These are phyloP conservation scores for Aspidiotus rigidus DNA, from an alignment of 2,888 invertebrate species.

Conservation along the genomic window DNA sequence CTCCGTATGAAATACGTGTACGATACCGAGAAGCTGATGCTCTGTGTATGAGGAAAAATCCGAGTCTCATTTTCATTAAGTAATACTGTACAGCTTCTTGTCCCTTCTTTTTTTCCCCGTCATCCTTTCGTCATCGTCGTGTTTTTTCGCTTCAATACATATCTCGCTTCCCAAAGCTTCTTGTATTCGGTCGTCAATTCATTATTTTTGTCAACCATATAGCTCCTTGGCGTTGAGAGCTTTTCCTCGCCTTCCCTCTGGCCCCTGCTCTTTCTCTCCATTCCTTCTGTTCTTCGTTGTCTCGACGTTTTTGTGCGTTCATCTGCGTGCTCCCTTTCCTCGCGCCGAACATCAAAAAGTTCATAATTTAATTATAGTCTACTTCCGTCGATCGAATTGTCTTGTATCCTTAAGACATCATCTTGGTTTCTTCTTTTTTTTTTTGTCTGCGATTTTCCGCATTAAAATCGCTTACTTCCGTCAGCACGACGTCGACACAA, in stretches of 20 bases:
- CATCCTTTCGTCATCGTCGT: background rate
- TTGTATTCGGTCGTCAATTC: background rate
- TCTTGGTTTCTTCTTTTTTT: no score
- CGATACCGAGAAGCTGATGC: no score
- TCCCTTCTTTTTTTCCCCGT: background rate
- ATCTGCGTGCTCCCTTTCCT: no score
- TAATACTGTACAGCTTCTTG: background rate
- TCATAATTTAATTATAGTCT: background rate
- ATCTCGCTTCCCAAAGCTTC: background rate
- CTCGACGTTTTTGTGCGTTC: background rate
- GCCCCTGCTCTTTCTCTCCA: background rate
- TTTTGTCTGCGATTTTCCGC: no score
- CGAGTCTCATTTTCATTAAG: constrained; percentile 1
- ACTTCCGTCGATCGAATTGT: background rate
- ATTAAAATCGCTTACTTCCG: no score
- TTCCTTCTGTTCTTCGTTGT: background rate
- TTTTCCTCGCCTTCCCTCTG: background rate
- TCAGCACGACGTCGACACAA: no score
- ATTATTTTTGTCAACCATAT: background rate
- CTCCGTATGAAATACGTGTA: no score
- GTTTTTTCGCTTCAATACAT: background rate
- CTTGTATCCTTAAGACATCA: background rate
- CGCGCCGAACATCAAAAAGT: background rate
- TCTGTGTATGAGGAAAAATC: background rate
- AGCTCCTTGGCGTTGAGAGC: background rate